Base-by-base conservation (phyloP, 1,140 invertebrate species). In the Drusus annulatus region DNA sequence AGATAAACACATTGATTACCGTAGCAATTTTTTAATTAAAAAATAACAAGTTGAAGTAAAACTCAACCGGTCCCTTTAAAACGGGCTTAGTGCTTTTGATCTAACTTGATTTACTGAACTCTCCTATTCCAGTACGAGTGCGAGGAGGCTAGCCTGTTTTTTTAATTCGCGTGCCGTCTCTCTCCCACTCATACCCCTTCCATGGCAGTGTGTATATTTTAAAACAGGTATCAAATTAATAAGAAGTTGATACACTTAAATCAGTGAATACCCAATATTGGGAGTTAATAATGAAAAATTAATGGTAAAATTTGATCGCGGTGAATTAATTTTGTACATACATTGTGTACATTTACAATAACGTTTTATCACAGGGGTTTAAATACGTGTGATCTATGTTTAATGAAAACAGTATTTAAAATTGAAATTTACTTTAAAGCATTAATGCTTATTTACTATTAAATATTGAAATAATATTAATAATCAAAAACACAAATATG, bases 171-270 rank as follows among this genome's bases (percentile, higher is more conserved):
- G 62, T n/a, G 62, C 25, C 6, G 25, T 25, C 62, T 31, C 62
- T 1, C 62, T 65, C 28, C 25, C 62, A 65, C 62, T 31, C 25
- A 16, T 7, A 6, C 28, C 62, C 28, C 62, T 65, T 31, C 62
- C 62, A 65, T 16, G 13, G 25, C 21, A 3, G 16, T 28, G 28
- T 65, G 62, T 65, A 65, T 28, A 36, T 65, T 65, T 31, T 65
- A 65, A 25, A 65, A 65, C 62, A 25, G 25, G 62, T 65, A 65
- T 65, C 62, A 65, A 31, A 65, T 65, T 65, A 65, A 65, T 65
- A 65, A 65, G 62, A 65, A 65, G 62, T 65, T 65, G 62, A 65
- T 65, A 65, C 62, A 65, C 28, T 65, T 65, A 25, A 28, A 65
- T 65, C 62, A 28, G 62, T 28, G 62, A n/a, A 21, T 65, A 21